Evolutionary conservation across 2,888 invertebrate species (phyloP).

Genomic region (Sisyra nigra): DNA sequence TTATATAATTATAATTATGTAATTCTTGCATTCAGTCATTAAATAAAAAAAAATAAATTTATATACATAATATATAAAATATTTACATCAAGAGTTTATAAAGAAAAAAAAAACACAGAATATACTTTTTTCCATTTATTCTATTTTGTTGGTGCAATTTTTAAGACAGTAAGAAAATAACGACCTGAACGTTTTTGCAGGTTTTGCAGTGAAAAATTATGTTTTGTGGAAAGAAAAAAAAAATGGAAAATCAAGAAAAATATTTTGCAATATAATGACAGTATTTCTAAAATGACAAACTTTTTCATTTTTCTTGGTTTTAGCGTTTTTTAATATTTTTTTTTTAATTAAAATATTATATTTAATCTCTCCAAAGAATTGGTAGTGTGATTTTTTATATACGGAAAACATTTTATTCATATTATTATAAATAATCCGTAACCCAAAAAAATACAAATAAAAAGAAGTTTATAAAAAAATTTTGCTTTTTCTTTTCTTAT

Average conservation of each 20-base stretch:
- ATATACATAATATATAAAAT: background rate
- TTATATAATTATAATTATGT: background rate
- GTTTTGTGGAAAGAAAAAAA: background rate
- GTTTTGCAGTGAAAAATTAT: background rate
- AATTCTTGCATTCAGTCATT: background rate
- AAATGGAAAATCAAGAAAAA: slow-evolving; percentile 1
- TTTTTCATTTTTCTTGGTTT: background rate
- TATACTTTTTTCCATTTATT: background rate
- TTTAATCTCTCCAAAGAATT: slow-evolving; percentile 27
- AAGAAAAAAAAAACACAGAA: background rate
- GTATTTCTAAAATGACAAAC: background rate
- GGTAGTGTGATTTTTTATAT: slow-evolving; percentile 28
- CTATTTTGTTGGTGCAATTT: slow-evolving; percentile 2
- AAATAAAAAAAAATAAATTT: background rate
- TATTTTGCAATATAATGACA: background rate
- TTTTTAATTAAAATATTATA: slow-evolving; percentile 11
- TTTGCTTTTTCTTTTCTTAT: too few relatives aligned
- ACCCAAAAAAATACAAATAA: slow-evolving; percentile 7
- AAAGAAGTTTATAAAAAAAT: slow-evolving; percentile 3
- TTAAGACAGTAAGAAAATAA: background rate
- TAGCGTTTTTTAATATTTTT: slow-evolving; percentile 9
- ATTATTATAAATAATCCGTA: slow-evolving; percentile 13
- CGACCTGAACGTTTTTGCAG: background rate
- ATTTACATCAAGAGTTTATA: background rate
- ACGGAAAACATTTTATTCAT: slow-evolving; percentile 16